Conservation (phyloP, 2,797 vertebrate species). For the Pangasius djambal region DNA sequence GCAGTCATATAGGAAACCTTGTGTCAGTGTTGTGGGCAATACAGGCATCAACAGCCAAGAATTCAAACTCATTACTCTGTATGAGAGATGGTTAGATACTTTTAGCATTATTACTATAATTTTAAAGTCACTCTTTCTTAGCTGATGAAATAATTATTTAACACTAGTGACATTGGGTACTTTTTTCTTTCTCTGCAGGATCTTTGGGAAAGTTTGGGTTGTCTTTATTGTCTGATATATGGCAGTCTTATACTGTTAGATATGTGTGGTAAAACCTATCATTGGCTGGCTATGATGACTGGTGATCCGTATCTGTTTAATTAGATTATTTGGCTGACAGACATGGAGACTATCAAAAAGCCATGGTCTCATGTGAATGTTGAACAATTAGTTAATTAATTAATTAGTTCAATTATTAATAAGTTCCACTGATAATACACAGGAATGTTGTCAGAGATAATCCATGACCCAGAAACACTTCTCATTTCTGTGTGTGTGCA, state of each 20-base stretch:
- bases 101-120: neutral
- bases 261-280: slow-evolving; percentile 19
- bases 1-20: neutral
- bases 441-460: slow-evolving; percentile 51
- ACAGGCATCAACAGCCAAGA: neutral
- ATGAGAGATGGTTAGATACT: neutral
- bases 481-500: neutral
- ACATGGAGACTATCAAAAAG: slow-evolving; percentile 46
- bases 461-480: slow-evolving; percentile 31
- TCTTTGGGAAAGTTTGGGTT: neutral
- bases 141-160: neutral
- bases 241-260: slow-evolving; percentile 16
- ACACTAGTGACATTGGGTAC: neutral
- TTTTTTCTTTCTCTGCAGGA: neutral
- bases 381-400: slow-evolving; percentile 54
- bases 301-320: slow-evolving; percentile 56
- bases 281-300: slow-evolving; percentile 38
- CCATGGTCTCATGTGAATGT: slow-evolving; percentile 32
- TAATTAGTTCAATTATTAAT: slow-evolving; percentile 56
- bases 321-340: slow-evolving; percentile 55
- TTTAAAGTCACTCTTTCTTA: neutral
- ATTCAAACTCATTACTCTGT: neutral
- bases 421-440: slow-evolving; percentile 44
- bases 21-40: slow-evolving; percentile 1
- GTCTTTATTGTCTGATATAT: slow-evolving; percentile 9